phyloP scores from a whole-genome alignment of 2,113 vertebrate species.

The Datnioides undecimradiatus region DNA sequence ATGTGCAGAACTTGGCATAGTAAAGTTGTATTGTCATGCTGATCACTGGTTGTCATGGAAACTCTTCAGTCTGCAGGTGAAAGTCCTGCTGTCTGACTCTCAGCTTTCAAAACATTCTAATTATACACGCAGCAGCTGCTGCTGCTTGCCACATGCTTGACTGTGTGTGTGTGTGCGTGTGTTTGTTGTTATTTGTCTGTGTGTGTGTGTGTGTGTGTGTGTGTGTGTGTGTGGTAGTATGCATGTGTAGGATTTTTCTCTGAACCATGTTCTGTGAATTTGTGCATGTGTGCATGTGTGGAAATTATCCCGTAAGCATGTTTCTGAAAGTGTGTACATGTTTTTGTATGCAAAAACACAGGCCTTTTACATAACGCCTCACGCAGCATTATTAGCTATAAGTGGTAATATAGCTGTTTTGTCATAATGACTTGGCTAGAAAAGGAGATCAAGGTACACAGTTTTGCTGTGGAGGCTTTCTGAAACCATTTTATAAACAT shows the following conservation, averaged over 20 bases:
- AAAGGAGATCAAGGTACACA: not conserved
- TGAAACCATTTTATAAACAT: not conserved
- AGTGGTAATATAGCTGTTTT: not conserved
- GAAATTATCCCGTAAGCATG: not conserved
- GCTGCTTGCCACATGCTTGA: constrained; percentile 64
- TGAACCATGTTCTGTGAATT: not conserved
- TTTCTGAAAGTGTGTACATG: not conserved
- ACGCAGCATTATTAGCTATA: not conserved
- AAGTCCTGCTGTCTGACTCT: constrained; percentile 65
- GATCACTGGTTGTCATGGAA: constrained; percentile 58
- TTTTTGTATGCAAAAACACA: not conserved
- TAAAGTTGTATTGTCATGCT: constrained; percentile 40
- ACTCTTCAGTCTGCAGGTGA: constrained; percentile 72
- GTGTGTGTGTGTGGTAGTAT: not conserved
- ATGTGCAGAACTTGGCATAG: not conserved
- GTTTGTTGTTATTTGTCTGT: constrained; percentile 23
- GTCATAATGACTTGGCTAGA: not conserved
- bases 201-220: constrained; percentile 11
- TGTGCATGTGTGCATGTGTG: not conserved
- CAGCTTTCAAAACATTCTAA: constrained; percentile 82
- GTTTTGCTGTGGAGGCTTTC: not conserved
- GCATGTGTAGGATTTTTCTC: not conserved
- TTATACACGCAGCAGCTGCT: constrained; percentile 81
- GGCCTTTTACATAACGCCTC: not conserved
- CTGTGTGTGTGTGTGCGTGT: constrained; percentile 22